Percentiles rank a stretch among this genome's conserved stretches.
phyloP scores from a whole-genome alignment of 2,888 invertebrate genomes.

The Choreutis nemorana region DNA sequence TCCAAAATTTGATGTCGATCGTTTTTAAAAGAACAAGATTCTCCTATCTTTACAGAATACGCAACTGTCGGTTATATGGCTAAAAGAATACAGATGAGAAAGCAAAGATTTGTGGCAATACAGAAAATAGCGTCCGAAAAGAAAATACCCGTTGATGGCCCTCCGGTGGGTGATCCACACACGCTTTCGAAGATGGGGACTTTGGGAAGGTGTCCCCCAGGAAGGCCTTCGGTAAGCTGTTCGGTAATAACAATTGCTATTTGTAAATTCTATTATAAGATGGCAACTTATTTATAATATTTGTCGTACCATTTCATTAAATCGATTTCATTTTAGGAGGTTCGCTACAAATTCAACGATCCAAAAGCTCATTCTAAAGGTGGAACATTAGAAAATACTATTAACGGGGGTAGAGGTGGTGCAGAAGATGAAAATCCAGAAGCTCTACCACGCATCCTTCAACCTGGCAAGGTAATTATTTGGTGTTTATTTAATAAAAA shows the following conservation, averaged over 20 bases:
- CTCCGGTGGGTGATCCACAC: slow-evolving; percentile 74
- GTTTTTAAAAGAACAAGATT: slow-evolving; percentile 14
- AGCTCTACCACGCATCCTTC: slow-evolving; percentile 78
- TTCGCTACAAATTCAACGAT: slow-evolving; percentile 87
- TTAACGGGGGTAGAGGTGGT: slow-evolving; percentile 73
- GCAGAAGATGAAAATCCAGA: slow-evolving; percentile 69
- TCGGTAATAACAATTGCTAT: slow-evolving; percentile 27
- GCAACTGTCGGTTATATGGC: slow-evolving; percentile 98
- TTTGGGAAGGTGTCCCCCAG: slow-evolving; percentile 68
- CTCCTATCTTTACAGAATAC: slow-evolving; percentile 78
- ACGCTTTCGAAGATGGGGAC: slow-evolving; percentile 79
- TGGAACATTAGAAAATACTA: slow-evolving; percentile 82
- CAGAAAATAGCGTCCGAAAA: slow-evolving; percentile 84
- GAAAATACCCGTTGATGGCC: slow-evolving; percentile 81
- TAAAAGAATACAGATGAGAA: slow-evolving; percentile 95
- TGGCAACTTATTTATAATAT: neutral
- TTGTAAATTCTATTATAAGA: slow-evolving; percentile 5
- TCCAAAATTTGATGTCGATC: slow-evolving; percentile 14
- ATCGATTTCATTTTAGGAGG: slow-evolving; percentile 68
- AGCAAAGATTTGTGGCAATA: slow-evolving; percentile 88
- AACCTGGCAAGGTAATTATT: slow-evolving; percentile 84
- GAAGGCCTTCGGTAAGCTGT: slow-evolving; percentile 57
- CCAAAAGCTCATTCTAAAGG: slow-evolving; percentile 87
- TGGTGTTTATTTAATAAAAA: too few relatives aligned
- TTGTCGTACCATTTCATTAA: neutral